phyloP scores from a whole-genome alignment of 2,797 vertebrate species.

The Tolypeutes matacus region DNA sequence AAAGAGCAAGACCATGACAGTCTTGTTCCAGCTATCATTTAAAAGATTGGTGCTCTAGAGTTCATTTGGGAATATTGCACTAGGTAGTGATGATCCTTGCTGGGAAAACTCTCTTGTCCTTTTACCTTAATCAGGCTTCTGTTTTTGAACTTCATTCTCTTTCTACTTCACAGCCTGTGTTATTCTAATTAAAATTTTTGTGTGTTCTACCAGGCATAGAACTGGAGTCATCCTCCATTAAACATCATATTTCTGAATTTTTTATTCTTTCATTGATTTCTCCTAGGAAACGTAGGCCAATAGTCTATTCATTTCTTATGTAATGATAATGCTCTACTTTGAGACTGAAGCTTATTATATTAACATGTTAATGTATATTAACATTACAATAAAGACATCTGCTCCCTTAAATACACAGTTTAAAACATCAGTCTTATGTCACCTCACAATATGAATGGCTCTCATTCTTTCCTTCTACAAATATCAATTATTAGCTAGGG shows the following conservation, averaged over 20 bases:
- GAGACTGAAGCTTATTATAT: background rate
- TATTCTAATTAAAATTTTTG: background rate
- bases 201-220: background rate
- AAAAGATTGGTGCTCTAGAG: background rate
- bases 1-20: background rate
- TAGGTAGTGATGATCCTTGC: background rate
- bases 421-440: background rate
- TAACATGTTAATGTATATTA: background rate
- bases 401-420: background rate
- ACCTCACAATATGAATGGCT: background rate
- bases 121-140: background rate
- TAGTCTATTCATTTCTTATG: background rate
- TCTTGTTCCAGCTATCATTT: background rate
- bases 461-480: background rate
- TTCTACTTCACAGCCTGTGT: background rate
- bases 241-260: background rate
- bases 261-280: background rate
- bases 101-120: background rate
- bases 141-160: background rate
- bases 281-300: background rate
- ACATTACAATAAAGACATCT: background rate
- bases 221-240: background rate
- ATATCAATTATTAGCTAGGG: background rate
- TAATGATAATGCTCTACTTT: background rate
- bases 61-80: background rate